Percentiles rank a stretch among this genome's conserved stretches.
These are phyloP conservation scores for Aviceda subcristata DNA, from an alignment of 2,113 vertebrate species.

Conservation along the genomic window DNA sequence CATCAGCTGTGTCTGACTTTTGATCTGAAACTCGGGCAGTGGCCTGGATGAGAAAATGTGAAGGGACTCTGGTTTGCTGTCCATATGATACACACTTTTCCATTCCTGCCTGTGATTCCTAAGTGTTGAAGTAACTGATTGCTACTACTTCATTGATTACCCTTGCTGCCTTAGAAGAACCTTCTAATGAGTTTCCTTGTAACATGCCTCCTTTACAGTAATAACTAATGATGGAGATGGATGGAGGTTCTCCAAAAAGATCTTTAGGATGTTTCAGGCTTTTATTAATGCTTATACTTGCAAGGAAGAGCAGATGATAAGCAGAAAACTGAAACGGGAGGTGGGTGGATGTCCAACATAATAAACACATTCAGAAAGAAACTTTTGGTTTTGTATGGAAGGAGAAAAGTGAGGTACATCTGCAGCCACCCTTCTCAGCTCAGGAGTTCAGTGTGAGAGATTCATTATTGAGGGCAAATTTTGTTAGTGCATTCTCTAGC, in stretches of 20 bases:
- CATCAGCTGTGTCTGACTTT: neutral
- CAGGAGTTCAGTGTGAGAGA: neutral
- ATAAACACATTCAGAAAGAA: neutral
- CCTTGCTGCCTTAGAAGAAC: neutral
- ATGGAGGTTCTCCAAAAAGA: neutral
- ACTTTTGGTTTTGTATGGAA: neutral
- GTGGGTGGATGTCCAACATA: neutral
- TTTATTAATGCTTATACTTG: neutral
- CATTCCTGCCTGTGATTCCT: neutral
- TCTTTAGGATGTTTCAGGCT: neutral
- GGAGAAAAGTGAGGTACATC: neutral
- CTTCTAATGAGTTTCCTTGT: neutral
- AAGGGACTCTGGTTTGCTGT: neutral
- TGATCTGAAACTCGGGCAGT: neutral
- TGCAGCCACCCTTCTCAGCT: neutral
- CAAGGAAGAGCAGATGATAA: neutral
- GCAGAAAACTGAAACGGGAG: neutral
- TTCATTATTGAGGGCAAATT: neutral
- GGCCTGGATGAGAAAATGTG: neutral
- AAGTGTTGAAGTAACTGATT: neutral
- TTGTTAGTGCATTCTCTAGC: neutral
- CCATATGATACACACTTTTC: neutral
- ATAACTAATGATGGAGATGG: neutral
- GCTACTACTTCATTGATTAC: neutral
- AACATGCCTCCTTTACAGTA: neutral